Base-by-base conservation (phyloP, 2,888 invertebrate species). In the Agrilus biguttatus region DNA sequence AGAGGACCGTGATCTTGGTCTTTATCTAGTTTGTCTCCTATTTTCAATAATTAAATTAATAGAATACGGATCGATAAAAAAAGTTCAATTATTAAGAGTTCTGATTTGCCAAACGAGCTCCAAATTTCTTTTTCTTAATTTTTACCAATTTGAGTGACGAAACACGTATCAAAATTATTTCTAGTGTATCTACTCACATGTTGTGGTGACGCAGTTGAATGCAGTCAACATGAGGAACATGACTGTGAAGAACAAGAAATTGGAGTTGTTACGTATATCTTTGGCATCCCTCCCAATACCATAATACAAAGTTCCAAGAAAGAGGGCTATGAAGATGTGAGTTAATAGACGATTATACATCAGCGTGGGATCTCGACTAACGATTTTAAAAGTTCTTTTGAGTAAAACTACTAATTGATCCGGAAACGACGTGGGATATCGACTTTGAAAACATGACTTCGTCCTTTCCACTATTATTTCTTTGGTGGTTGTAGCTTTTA, bases 201-300 rank as follows among this genome's bases (percentile, higher is more conserved):
- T 85, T 23, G 93, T 78, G 37, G 87, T 77, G 44, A 90, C 85
- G 12, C 90, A 81, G 68, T 88, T 92, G 64, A 93, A 88, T 1
- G 95, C 86, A 6, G 89, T 91, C 63, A 89, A 90, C 85, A 93
- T 91, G 41, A 93, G 74, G 65, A 95, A 96, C 78, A 96, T 83
- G 41, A 91, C 77, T 47, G 84, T 83, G 68, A 91, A 95, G 70
- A 90, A 93, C 28, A 92, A 72, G 59, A 85, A 86, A 59, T 87
- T 88, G 58, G 84, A 86, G 62, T 89, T 96, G 62, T 90, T 83
- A 49, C 83, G 71, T 14, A 83, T 80, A 61, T 87, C 78, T 42
- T 76, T 75, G 0, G 89, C 92, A 55, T 92, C 85, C 48, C 78
- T 75, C n/a, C 95, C 95, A 53, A 89, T 85, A 55, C 83, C 78